Evolutionary conservation across 2,797 vertebrate genomes (phyloP).

Genomic region (Propithecus deckenii): DNA sequence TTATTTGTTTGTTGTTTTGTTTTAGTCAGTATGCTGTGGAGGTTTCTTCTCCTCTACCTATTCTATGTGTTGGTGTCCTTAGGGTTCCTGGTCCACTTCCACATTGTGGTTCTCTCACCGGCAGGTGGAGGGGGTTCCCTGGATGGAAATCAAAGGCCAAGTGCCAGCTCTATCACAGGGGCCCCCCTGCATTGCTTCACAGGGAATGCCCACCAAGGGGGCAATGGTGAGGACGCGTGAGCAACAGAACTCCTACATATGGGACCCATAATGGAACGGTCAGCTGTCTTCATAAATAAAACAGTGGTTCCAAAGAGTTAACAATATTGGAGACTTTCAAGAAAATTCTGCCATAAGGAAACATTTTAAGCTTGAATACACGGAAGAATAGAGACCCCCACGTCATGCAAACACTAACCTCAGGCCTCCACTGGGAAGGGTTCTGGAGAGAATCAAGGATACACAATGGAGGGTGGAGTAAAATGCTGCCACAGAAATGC

Average conservation of each 20-base stretch:
- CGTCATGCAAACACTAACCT: slow-evolving; percentile 55
- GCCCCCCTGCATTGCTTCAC: neutral
- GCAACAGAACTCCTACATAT: neutral
- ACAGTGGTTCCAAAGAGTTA: slow-evolving; percentile 56
- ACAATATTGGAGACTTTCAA: slow-evolving; percentile 25
- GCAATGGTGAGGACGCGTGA: neutral
- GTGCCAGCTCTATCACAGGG: neutral
- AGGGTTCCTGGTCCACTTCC: neutral
- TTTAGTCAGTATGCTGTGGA: neutral
- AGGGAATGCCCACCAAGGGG: neutral
- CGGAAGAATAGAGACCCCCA: slow-evolving; percentile 37
- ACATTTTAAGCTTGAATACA: slow-evolving; percentile 66
- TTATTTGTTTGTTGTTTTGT: neutral
- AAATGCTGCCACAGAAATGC: neutral
- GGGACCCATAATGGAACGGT: slow-evolving; percentile 16
- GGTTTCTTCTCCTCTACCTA: neutral
- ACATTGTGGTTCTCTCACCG: neutral
- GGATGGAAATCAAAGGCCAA: neutral
- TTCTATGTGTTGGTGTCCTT: neutral
- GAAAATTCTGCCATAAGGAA: slow-evolving; percentile 72
- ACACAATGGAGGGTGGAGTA: slow-evolving; percentile 35
- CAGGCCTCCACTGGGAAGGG: neutral
- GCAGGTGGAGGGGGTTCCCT: neutral
- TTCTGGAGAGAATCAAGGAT: slow-evolving; percentile 55
- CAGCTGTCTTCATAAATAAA: neutral